Evolutionary conservation across 2,797 vertebrate species (phyloP), one percentile per base, ranked within the genome.

Genomic region (Poecilia velifera): DNA sequence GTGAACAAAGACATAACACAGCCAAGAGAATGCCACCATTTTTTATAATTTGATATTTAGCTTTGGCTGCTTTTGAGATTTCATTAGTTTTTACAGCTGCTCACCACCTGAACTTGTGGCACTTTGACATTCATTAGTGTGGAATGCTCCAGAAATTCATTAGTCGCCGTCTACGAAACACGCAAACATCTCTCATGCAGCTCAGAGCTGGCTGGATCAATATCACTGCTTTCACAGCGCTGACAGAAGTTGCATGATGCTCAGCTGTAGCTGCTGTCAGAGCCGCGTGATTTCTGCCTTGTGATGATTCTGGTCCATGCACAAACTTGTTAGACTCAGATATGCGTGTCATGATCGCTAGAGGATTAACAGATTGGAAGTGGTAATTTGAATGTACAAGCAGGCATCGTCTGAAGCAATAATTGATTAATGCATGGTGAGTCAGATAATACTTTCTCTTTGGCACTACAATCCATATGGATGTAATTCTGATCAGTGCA

Each of bases 91-190:
- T 82, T 76, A 83, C 86, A 90, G 84, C 87, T 92, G 88, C 78
- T 87, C 85, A 72, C 84, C 76, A 43, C 55, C 64, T 74, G 80
- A 89, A 80, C 81, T 74, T 6, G 31, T 1, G 36, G 84, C 86
- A 83, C 68, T 7, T 76, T 90, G 88, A 86, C 85, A 83, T 91
- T 93, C 87, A 92, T 93, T 91, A 91, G 82, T 51, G 31, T 64
- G 41, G 71, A 85, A 81, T 22, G 85, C 82, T 82, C 88, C 71
- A 82, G 86, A 86, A 87, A 86, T 86, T 90, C 85, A 89, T 90
- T 93, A 90, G 74, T 57, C 39, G 49, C 45, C 46, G 59, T 76
- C 81, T 86, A 87, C 25, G 89, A 78, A 49, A 78, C 78, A 87
- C 83, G 59, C 39, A 82, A 88, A 76, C 76, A 68, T n/a, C 47